Base-by-base conservation (phyloP, 2,113 vertebrate species). In the Equus przewalskii region DNA sequence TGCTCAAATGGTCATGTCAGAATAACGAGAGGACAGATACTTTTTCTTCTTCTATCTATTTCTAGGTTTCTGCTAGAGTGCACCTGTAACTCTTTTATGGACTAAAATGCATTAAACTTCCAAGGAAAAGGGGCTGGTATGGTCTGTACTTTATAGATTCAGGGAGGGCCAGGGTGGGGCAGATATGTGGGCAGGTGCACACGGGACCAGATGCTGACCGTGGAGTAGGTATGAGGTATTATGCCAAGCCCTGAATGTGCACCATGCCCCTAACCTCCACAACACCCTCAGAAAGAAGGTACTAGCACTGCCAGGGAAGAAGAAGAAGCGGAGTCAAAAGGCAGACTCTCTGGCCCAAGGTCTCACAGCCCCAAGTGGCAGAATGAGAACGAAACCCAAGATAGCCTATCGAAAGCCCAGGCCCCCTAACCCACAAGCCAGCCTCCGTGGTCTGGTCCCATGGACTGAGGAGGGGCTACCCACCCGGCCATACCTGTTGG, bases 401-500 rank as follows among this genome's bases (percentile, higher is more conserved):
- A 28, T 65, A 90, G n/a, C 65, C 80, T n/a, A 21, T 24, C 51
- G 33, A 78, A 62, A 91, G 75, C 14, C 89, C 16, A 60, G 36
- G 58, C 46, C 46, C 60, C 33, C 13, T 84, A 92, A 64, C 70
- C 65, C 49, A 41, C 22, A 44, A 26, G 2, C 73, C 73, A 73
- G 76, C 73, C 89, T 82, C 67, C 30, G 30, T 91, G 94, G 81
- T 92, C 83, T 89, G 51, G 81, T 16, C n/a, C 41, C 36, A 11
- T 28, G 13, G 36, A 84, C 69, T 4, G 36, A 72, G 87, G 4
- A 19, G 21, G 54, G 33, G 64, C 41, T 21, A 33, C 21, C 86
- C 64, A 54, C 24, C 24, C 14, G 62, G 51, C 28, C 56, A 13
- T 99, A 99, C 99, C 99, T 99, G 99, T 99, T 99, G 10, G 99